Percentiles rank a stretch among this genome's conserved stretches.
Conservation (phyloP, 2,797 vertebrate genomes). For the Aulostomus chinensis region DNA sequence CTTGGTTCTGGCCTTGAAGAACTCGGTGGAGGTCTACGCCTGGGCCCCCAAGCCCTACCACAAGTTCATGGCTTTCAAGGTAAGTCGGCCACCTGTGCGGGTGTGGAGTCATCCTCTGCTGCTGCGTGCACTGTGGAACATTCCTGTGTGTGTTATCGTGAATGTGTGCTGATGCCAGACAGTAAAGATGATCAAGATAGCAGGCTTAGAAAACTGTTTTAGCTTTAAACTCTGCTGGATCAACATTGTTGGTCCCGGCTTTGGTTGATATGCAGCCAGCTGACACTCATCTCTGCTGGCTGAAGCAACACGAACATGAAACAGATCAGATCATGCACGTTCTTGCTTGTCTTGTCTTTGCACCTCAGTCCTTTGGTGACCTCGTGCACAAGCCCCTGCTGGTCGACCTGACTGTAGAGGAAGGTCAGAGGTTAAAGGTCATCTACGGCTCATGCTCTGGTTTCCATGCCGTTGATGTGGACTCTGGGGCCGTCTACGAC, state of each 20-base stretch:
- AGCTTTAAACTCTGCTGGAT: too few species aligned
- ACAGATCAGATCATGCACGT: too few species aligned
- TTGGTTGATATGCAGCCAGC: too few species aligned
- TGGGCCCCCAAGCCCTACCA: constrained; percentile 95
- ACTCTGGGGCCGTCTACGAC: constrained; percentile 92
- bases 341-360: constrained; percentile 38
- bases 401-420: constrained; percentile 93
- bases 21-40: constrained; percentile 91
- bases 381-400: constrained; percentile 90
- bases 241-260: too few species aligned
- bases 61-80: constrained; percentile 97
- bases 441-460: constrained; percentile 91
- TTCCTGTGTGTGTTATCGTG: too few species aligned
- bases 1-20: constrained; percentile 91
- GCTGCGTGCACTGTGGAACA: too few species aligned
- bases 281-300: too few species aligned
- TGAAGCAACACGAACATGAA: too few species aligned
- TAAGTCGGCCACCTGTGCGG: constrained; percentile 17
- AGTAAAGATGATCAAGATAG: too few species aligned
- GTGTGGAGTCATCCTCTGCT: too few species aligned
- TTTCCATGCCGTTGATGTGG: constrained; percentile 92
- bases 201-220: too few species aligned
- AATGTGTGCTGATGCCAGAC: too few species aligned
- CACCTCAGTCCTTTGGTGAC: constrained; percentile 87
- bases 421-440: constrained; percentile 92